Percentiles rank a stretch among this genome's conserved stretches.
Conservation (phyloP, 2,888 invertebrate genomes). For the Eustalomyia histrio region DNA sequence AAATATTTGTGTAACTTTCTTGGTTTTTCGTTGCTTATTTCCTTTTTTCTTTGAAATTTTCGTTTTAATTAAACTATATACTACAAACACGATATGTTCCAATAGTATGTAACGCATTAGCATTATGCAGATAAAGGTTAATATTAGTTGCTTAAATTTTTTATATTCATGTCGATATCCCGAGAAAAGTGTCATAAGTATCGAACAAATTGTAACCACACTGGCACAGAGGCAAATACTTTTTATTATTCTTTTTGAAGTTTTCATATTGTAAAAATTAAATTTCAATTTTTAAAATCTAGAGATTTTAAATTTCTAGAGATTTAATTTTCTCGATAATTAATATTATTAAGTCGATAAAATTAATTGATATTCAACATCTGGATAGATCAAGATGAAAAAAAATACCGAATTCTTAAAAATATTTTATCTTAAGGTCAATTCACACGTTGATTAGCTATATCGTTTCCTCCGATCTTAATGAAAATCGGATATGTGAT, state of each 20-base stretch:
- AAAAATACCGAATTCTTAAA: too few relatives aligned
- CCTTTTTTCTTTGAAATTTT: neutral
- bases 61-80: slow-evolving; percentile 61
- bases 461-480: too few relatives aligned
- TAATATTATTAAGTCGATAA: neutral
- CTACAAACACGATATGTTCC: slow-evolving; percentile 68
- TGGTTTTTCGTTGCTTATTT: neutral
- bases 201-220: slow-evolving; percentile 9
- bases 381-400: too few relatives aligned
- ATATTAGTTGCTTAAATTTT: slow-evolving; percentile 68
- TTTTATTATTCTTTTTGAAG: slow-evolving; percentile 3
- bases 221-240: slow-evolving; percentile 18
- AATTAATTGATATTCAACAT: too few relatives aligned
- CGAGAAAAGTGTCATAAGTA: slow-evolving; percentile 33
- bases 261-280: slow-evolving; percentile 17
- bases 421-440: too few relatives aligned
- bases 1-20: neutral
- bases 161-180: slow-evolving; percentile 69
- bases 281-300: neutral
- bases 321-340: neutral
- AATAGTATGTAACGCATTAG: slow-evolving; percentile 68
- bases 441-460: too few relatives aligned
- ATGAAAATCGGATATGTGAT: too few relatives aligned
- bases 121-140: slow-evolving; percentile 66
- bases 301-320: neutral